Percentiles rank a stretch among this genome's conserved stretches.
These are phyloP conservation scores for Ectemnius continuus DNA, from an alignment of 2,888 invertebrate species.

Conservation along the genomic window DNA sequence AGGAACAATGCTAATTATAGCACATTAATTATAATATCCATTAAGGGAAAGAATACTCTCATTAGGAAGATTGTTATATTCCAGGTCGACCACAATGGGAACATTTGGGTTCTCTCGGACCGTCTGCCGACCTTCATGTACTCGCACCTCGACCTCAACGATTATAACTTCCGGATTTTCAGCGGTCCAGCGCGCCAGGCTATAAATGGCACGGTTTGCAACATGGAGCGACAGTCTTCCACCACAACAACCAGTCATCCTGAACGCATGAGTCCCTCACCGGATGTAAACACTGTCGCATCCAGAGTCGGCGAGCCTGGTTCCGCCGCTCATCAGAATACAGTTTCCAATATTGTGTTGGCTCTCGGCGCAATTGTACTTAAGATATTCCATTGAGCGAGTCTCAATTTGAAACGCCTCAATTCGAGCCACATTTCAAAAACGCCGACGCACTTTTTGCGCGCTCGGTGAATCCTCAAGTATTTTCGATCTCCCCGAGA, in stretches of 20 bases:
- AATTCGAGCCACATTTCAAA: background rate
- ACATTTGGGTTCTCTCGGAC: constrained; percentile 87
- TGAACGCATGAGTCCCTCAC: background rate
- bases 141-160: constrained; percentile 81
- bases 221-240: constrained; percentile 1
- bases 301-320: background rate
- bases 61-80: constrained; percentile 13
- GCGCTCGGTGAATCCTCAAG: too few relatives aligned
- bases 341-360: background rate
- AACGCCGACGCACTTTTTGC: background rate
- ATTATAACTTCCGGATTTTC: constrained; percentile 86
- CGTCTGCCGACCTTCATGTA: constrained; percentile 86
- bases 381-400: background rate
- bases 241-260: constrained; percentile 3
- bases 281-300: background rate
- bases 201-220: constrained; percentile 85
- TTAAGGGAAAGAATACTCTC: too few relatives aligned
- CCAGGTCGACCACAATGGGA: constrained; percentile 82
- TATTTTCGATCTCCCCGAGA: background rate
- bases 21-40: too few relatives aligned
- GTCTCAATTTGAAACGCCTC: background rate
- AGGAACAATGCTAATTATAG: too few relatives aligned
- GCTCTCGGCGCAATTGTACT: background rate
- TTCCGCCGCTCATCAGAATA: background rate
- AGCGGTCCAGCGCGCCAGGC: constrained; percentile 85